Evolutionary conservation across 64 coral and sea anemone species (phyloP), one percentile per base, ranked within the genome.

Genomic region (Montipora efflorescens): DNA sequence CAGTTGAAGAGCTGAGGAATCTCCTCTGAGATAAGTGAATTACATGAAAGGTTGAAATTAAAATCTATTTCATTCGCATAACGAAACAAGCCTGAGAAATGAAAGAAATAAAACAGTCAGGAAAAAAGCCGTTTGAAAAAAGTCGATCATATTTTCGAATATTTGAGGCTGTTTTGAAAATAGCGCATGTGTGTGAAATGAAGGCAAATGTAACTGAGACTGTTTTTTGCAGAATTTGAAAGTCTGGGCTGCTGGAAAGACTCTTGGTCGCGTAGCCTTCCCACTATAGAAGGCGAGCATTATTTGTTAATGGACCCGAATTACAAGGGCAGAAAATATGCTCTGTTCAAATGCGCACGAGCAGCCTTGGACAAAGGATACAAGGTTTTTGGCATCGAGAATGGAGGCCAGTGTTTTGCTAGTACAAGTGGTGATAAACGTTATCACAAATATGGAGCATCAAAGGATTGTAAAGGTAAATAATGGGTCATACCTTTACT

Each of bases 391-490:
- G 98, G 92, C 28, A 88, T 99, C 8, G 95, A 99, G 20, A 99
- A 99, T 92, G 98, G 98, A 1, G 98, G 98, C n/a, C 98, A 99
- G 69, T 99, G 98, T 79, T 89, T 99, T 71, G 98, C 95, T 8
- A 90, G 91, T 61, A 59, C 48, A 3, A 67, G 73, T 15, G 89
- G 53, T 9, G 83, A 84, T 2, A 89, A 64, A 21, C 21, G 50
- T 52, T 95, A 88, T 49, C 88, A 66, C 68, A 99, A 89, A 75
- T 94, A 96, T 76, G 98, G 98, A 22, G 46, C 46, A 58, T 90
- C 95, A 7, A 74, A 68, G 46, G 88, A 87, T 10, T 99, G 98
- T 48, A 96, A 74, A 91, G 89, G 98, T 98, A 87, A 91, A 20
- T 5, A 2, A 79, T 67, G 5, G 0, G 16, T 51, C 48, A 83